Conservation (phyloP, 2,888 invertebrate species). For the Odontocolon sp. region DNA sequence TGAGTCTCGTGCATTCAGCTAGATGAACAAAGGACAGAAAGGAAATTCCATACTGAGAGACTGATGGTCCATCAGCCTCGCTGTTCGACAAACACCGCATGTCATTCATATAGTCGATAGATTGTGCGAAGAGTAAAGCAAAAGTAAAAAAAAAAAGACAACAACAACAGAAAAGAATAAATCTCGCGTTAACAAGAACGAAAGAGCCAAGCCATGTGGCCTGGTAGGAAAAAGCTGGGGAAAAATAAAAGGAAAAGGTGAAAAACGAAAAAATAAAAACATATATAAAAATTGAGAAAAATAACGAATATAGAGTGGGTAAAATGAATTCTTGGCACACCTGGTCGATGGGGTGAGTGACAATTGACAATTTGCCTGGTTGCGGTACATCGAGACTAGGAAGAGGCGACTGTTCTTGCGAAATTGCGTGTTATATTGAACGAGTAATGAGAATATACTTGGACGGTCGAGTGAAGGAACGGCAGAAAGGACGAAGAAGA, state of each 20-base stretch:
- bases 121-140: not conserved
- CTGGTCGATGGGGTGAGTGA: conserved; percentile 48
- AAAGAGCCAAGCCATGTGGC: conserved; percentile 23
- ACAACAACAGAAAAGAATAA: conserved; percentile 14
- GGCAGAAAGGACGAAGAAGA: conserved; percentile 20
- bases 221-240: conserved; percentile 57
- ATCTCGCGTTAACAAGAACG: conserved; percentile 21
- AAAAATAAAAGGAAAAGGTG: conserved; percentile 59
- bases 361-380: conserved; percentile 32
- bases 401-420: conserved; percentile 25
- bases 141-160: not conserved
- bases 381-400: conserved; percentile 33
- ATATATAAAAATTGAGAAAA: not conserved
- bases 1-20: not conserved
- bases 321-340: conserved; percentile 56
- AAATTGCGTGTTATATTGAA: conserved; percentile 54
- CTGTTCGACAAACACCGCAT: not conserved
- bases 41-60: not conserved
- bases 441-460: conserved; percentile 57
- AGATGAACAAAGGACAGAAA: not conserved
- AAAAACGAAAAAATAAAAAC: conserved; percentile 10
- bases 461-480: conserved; percentile 4
- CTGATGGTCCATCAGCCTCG: not conserved
- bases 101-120: not conserved
- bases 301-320: too few species aligned